Conservation (phyloP, 2,888 invertebrate genomes). For the Macrostomum cliftonense region DNA sequence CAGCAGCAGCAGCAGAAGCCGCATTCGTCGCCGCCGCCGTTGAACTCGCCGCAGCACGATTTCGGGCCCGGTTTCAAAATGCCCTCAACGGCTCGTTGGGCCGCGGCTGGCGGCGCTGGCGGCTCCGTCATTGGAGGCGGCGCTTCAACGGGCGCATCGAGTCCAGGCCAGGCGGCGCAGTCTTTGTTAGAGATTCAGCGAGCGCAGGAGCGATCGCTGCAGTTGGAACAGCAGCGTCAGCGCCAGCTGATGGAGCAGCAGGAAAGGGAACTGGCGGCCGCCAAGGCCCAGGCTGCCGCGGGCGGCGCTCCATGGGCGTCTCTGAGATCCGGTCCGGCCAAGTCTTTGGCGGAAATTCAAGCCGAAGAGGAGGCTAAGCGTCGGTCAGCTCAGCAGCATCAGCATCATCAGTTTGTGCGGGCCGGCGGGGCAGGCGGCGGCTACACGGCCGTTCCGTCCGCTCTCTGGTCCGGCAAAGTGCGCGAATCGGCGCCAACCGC, state of each 20-base stretch:
- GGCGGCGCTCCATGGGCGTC: not conserved
- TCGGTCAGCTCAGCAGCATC: not conserved
- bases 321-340: not conserved
- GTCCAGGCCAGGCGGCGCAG: too few species aligned
- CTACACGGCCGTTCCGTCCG: not conserved
- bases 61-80: not conserved
- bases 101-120: not conserved
- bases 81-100: not conserved
- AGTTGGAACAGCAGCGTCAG: not conserved
- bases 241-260: not conserved
- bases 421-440: not conserved
- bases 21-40: not conserved
- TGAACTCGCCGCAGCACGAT: not conserved
- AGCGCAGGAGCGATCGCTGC: not conserved
- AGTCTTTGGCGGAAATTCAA: conserved; percentile 3
- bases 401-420: not conserved
- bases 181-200: not conserved
- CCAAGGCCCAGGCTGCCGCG: not conserved
- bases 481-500: not conserved
- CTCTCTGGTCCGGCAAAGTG: conserved; percentile 1
- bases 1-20: not conserved
- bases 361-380: not conserved
- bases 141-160: too few species aligned
- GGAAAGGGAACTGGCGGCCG: not conserved
- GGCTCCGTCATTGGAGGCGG: too few species aligned